A percentile compares a stretch with the other conserved stretches of the same genome.
phyloP scores from a whole-genome alignment of 2,888 invertebrate genomes.

The Cryptus armator region DNA sequence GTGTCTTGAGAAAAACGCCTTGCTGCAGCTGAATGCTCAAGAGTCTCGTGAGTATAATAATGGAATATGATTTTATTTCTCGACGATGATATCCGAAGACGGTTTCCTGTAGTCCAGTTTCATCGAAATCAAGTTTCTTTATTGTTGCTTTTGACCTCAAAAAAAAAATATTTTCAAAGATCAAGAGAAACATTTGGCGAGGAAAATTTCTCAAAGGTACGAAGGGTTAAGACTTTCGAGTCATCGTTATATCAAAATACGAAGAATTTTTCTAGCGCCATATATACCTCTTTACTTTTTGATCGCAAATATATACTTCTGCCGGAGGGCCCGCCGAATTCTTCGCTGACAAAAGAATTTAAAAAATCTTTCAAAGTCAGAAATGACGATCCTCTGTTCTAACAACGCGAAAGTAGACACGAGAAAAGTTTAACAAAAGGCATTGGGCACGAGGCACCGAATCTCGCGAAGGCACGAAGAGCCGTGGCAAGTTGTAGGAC shows the following conservation, averaged over 20 bases:
- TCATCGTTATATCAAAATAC: neutral
- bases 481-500: conserved; percentile 21
- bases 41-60: neutral
- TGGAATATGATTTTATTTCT: neutral
- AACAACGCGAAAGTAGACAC: neutral
- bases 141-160: neutral
- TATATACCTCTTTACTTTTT: neutral
- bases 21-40: neutral
- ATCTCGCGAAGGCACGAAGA: neutral
- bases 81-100: neutral
- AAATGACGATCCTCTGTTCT: neutral
- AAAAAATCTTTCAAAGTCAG: conserved; percentile 4
- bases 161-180: neutral
- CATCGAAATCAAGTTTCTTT: neutral
- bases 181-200: neutral
- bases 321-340: neutral
- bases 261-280: neutral
- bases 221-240: neutral
- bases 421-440: neutral
- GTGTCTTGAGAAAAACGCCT: conserved; percentile 7
- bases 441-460: neutral
- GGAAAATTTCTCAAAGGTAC: neutral
- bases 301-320: neutral
- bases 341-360: neutral
- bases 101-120: neutral